phyloP scores from a whole-genome alignment of 2,113 vertebrate species.

The Vidua chalybeata region DNA sequence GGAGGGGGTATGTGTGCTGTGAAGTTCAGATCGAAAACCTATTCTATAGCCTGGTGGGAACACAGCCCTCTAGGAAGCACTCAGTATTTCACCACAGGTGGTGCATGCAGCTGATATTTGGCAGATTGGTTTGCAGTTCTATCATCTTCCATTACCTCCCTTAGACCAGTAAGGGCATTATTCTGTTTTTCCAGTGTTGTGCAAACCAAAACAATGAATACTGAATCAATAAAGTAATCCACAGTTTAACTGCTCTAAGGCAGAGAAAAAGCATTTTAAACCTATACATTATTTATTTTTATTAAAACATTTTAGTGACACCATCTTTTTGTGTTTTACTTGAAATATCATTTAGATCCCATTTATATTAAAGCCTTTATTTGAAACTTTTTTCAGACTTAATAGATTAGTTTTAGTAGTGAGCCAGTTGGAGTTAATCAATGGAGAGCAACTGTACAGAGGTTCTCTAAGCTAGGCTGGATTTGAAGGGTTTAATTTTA shows the following conservation, averaged over 20 bases:
- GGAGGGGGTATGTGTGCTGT: not conserved
- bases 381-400: slow-evolving; percentile 48
- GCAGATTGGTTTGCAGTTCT: slow-evolving; percentile 7
- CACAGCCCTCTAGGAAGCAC: not conserved
- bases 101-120: not conserved
- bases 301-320: slow-evolving; percentile 2
- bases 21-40: not conserved
- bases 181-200: not conserved
- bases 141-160: not conserved
- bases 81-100: not conserved
- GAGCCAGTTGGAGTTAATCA: slow-evolving; percentile 65
- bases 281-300: slow-evolving; percentile 22
- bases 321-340: slow-evolving; percentile 15
- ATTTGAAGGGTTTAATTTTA: slow-evolving; percentile 69
- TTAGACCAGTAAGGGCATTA: slow-evolving; percentile 8
- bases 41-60: not conserved
- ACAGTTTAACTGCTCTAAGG: slow-evolving; percentile 2
- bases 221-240: slow-evolving; percentile 22
- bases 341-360: slow-evolving; percentile 22
- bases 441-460: slow-evolving; percentile 46
- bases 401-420: slow-evolving; percentile 62
- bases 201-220: not conserved
- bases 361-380: slow-evolving; percentile 27
- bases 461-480: slow-evolving; percentile 52
- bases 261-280: slow-evolving; percentile 25